phyloP scores from a whole-genome alignment of 2,113 vertebrate genomes.

The Platycercus adscitus region DNA sequence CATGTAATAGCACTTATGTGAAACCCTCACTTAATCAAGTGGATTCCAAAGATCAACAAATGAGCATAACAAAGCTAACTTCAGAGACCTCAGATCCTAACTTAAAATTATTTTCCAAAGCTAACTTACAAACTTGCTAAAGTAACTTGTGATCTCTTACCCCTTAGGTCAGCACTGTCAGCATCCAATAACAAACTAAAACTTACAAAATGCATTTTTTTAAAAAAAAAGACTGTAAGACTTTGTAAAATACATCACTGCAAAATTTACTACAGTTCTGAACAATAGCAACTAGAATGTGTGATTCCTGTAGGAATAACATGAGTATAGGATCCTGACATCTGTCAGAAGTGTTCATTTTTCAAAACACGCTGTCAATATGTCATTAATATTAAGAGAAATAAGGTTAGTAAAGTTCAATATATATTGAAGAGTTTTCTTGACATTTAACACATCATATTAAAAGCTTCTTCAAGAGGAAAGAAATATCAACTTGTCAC shows the following conservation, averaged over 20 bases:
- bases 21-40: neutral
- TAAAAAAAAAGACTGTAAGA: neutral
- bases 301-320: conserved; percentile 36
- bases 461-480: conserved; percentile 80
- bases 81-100: neutral
- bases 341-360: conserved; percentile 53
- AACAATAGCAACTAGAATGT: neutral
- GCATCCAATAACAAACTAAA: neutral
- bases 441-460: conserved; percentile 85
- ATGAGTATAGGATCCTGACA: conserved; percentile 22
- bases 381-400: conserved; percentile 83
- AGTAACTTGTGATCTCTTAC: neutral
- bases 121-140: neutral
- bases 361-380: conserved; percentile 73
- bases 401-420: conserved; percentile 79
- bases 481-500: conserved; percentile 83
- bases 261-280: neutral
- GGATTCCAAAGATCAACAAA: neutral
- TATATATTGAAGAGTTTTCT: conserved; percentile 77
- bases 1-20: neutral
- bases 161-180: neutral
- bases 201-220: neutral
- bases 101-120: neutral
- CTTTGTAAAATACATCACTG: neutral
- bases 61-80: neutral